Evolutionary conservation across 1,140 invertebrate genomes (phyloP).

Genomic region (Parapsyche elsis): DNA sequence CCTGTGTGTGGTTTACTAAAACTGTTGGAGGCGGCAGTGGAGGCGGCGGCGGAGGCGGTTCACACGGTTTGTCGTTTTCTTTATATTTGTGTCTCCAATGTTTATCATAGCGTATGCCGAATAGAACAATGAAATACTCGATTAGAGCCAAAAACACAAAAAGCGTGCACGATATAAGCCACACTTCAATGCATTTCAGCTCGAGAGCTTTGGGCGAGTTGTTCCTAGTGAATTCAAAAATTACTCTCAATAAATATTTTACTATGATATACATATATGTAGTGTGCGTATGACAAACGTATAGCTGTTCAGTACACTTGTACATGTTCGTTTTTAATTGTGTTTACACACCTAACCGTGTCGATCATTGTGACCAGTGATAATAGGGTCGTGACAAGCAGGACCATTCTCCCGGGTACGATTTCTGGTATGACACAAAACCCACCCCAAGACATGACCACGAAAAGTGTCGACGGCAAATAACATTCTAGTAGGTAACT

Average conservation of each 20-base stretch:
- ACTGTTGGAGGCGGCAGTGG: conserved; percentile 62
- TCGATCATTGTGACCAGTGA: conserved; percentile 74
- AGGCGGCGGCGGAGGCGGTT: conserved; percentile 57
- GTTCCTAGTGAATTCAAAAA: conserved; percentile 63
- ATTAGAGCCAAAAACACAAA: conserved; percentile 79
- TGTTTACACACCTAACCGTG: conserved; percentile 67
- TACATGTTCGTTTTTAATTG: not conserved
- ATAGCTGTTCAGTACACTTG: not conserved
- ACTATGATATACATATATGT: conserved; percentile 12
- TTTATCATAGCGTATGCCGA: conserved; percentile 72
- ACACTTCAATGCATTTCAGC: conserved; percentile 78
- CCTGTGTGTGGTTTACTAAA: conserved; percentile 63
- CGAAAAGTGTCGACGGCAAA: conserved; percentile 72
- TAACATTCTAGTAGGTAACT: conserved; percentile 73
- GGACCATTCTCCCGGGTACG: conserved; percentile 71
- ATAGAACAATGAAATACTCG: conserved; percentile 77
- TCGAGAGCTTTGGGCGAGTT: conserved; percentile 74
- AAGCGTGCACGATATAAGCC: conserved; percentile 77
- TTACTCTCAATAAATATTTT: not conserved
- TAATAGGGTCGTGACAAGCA: conserved; percentile 72
- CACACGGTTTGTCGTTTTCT: conserved; percentile 61
- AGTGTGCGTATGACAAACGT: not conserved
- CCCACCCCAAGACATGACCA: conserved; percentile 75
- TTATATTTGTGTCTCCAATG: conserved; percentile 69
- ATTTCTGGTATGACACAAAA: conserved; percentile 74